phyloP scores from a whole-genome alignment of 1,140 invertebrate genomes.

The Aphidius gifuensis region DNA sequence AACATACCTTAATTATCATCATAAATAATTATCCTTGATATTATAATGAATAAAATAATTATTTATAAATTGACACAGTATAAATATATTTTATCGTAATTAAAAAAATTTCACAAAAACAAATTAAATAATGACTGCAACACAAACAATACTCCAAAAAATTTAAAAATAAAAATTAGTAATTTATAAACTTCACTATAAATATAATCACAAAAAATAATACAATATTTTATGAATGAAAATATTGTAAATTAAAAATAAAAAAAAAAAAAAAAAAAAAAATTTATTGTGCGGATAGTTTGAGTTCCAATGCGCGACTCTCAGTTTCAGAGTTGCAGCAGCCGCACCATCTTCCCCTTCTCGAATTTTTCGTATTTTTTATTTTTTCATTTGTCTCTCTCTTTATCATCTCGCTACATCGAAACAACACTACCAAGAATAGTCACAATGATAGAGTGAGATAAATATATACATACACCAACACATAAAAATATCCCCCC shows the following conservation, averaged over 20 bases:
- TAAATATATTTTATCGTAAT: too few relatives aligned
- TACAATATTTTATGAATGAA: neutral
- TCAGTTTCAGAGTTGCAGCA: conserved; percentile 7
- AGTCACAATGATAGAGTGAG: neutral
- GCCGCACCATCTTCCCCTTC: conserved; percentile 5
- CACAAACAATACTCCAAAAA: too few relatives aligned
- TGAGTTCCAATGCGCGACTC: conserved; percentile 24
- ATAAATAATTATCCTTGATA: too few relatives aligned
- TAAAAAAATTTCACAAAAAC: too few relatives aligned
- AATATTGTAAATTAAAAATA: neutral
- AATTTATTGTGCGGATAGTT: conserved; percentile 16
- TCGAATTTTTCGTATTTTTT: neutral
- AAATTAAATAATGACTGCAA: too few relatives aligned
- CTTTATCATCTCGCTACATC: neutral
- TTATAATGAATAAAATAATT: too few relatives aligned
- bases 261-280: conserved; percentile 1
- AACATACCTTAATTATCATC: too few relatives aligned
- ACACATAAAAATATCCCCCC: too few relatives aligned
- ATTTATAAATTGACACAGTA: too few relatives aligned
- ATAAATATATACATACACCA: too few relatives aligned
- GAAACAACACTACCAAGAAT: conserved; percentile 4
- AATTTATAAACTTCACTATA: neutral
- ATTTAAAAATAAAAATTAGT: too few relatives aligned
- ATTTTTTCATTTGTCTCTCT: neutral
- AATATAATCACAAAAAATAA: neutral